Percentiles rank a stretch among this genome's conserved stretches.
These are phyloP conservation scores for Hoplostethus atlanticus DNA, from an alignment of 2,797 vertebrate genomes.

Conservation along the genomic window DNA sequence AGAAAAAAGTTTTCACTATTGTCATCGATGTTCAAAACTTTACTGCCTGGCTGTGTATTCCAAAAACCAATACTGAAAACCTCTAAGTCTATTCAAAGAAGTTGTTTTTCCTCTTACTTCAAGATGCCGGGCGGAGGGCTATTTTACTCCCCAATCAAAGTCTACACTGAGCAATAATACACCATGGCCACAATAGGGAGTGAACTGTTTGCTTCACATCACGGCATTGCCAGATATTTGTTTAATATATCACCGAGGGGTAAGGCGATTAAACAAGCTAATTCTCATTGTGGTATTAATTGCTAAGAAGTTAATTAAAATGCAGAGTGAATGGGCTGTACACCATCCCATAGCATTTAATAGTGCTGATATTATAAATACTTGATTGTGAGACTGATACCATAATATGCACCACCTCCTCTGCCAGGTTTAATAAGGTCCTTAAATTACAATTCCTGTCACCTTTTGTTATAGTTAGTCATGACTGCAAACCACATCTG, in stretches of 20 bases:
- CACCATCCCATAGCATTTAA: slow-evolving; percentile 70
- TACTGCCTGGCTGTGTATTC: slow-evolving; percentile 20
- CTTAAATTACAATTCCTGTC: slow-evolving; percentile 62
- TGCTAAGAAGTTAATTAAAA: slow-evolving; percentile 85
- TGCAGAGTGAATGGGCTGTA: slow-evolving; percentile 67
- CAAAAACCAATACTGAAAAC: slow-evolving; percentile 46
- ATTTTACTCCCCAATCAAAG: slow-evolving; percentile 53
- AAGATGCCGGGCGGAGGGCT: slow-evolving; percentile 49
- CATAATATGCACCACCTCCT: slow-evolving; percentile 57
- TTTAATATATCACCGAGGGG: slow-evolving; percentile 78
- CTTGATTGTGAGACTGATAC: slow-evolving; percentile 73
- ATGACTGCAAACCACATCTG: slow-evolving; percentile 48
- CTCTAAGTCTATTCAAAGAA: slow-evolving; percentile 21
- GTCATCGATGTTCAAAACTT: slow-evolving; percentile 36
- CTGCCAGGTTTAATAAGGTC: slow-evolving; percentile 65
- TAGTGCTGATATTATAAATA: slow-evolving; percentile 75
- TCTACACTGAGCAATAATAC: slow-evolving; percentile 51
- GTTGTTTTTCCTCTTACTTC: slow-evolving; percentile 38
- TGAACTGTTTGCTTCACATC: slow-evolving; percentile 74
- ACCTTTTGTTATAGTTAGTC: slow-evolving; percentile 55
- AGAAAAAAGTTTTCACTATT: slow-evolving; percentile 21
- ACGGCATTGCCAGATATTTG: slow-evolving; percentile 78
- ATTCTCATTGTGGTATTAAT: slow-evolving; percentile 83
- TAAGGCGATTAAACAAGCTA: slow-evolving; percentile 80
- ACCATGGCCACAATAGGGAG: slow-evolving; percentile 57